Evolutionary conservation across 2,888 invertebrate genomes (phyloP), one percentile per base, ranked within the genome.

Genomic region (Melitaea athalia): DNA sequence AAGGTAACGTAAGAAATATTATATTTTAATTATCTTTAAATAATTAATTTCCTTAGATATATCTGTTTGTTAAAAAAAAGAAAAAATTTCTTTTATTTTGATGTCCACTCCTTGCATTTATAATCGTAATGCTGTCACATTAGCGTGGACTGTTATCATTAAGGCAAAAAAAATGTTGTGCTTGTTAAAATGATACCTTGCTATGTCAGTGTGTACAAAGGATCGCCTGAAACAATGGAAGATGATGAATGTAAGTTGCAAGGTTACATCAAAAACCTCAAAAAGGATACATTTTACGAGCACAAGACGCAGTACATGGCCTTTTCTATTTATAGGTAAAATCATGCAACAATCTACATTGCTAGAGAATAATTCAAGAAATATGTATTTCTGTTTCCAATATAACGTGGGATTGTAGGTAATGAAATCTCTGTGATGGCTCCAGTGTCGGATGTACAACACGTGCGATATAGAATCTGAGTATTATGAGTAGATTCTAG

Each of bases 391-490:
- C 84, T 86, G 84, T 85, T 88, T 86, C 24, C 83, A 85, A 87
- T 86, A 84, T 87, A 85, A 88, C 85, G 81, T 85, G 86, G 83
- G 84, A 82, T 78, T 80, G 83, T 88, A 89, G 85, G 83, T 88
- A 85, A 85, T 84, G 79, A 88, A 88, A 89, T 89, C 88, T 89
- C 89, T 91, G 91, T 91, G 92, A 91, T 91, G 87, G 86, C 86
- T 85, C 84, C 86, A 88, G 85, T 88, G 87, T 87, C 82, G 83
- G 84, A 86, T 85, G 84, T 86, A 83, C 82, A 85, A 85, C 85
- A 84, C 85, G 80, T 83, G 83, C 82, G 81, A 84, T 84, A 84
- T 82, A 83, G 87, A 89, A 89, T 89, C 87, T 89, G 86, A 91
- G 90, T 91, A 90, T 90, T 91, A 89, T 86, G 81, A 81, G 86